Conservation (phyloP, 1,140 invertebrate genomes). For the Drosophila funebris region DNA sequence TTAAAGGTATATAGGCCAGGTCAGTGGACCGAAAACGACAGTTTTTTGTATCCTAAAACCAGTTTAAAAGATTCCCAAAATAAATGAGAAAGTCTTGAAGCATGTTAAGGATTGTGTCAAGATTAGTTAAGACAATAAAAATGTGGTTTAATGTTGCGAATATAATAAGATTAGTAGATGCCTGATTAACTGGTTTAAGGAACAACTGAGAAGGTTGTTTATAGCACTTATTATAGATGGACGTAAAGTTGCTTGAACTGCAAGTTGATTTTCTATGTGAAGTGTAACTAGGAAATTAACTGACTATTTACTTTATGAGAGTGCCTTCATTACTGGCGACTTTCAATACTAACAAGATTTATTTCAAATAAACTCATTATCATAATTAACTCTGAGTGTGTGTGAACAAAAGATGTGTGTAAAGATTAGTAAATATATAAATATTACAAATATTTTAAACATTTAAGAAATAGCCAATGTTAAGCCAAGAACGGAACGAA, state of each 20-base stretch:
- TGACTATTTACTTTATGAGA: too few relatives aligned
- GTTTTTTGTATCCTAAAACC: slow-evolving; percentile 37
- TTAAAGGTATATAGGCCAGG: slow-evolving; percentile 44
- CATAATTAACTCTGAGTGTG: too few relatives aligned
- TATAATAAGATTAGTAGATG: background rate
- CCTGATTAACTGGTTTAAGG: background rate
- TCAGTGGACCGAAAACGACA: slow-evolving; percentile 67
- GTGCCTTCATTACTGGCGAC: too few relatives aligned
- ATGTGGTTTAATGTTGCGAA: background rate
- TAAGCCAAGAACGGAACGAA: background rate
- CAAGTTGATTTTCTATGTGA: too few relatives aligned
- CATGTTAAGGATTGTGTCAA: background rate
- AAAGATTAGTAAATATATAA: too few relatives aligned
- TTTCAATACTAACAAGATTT: too few relatives aligned
- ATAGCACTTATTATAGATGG: too few relatives aligned
- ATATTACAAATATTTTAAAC: background rate
- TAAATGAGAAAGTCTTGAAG: background rate
- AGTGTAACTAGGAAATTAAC: too few relatives aligned
- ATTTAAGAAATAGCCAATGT: background rate
- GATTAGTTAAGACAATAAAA: background rate
- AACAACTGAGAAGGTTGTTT: background rate
- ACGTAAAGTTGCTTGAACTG: background rate
- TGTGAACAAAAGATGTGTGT: too few relatives aligned
- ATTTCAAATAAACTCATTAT: too few relatives aligned
- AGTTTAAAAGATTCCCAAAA: slow-evolving; percentile 19